These are phyloP conservation scores for Scaptomyza caliginosa DNA, from an alignment of 2,888 invertebrate species.

Conservation along the genomic window DNA sequence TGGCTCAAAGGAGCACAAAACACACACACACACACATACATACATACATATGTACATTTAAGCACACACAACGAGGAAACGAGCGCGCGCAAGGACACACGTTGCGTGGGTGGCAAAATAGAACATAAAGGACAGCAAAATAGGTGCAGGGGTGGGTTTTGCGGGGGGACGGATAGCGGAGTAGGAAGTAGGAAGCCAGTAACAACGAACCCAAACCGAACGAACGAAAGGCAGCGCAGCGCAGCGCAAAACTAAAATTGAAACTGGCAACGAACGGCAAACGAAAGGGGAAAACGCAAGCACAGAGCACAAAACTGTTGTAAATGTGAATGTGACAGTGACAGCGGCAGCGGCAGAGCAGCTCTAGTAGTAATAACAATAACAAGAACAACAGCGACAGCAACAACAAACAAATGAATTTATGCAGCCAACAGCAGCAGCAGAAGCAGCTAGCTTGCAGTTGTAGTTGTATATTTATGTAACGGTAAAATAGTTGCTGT, in stretches of 20 bases:
- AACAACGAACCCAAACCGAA: slow-evolving; percentile 63
- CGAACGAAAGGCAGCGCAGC: slow-evolving; percentile 49
- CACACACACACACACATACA: slow-evolving; percentile 14
- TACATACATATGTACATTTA: not conserved
- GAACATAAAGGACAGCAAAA: slow-evolving; percentile 9
- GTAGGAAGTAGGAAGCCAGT: slow-evolving; percentile 28
- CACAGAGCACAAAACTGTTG: slow-evolving; percentile 12
- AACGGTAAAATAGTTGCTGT: slow-evolving; percentile 63
- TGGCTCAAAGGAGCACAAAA: slow-evolving; percentile 16
- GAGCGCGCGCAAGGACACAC: slow-evolving; percentile 74
- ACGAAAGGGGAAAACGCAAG: slow-evolving; percentile 42
- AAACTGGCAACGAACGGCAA: slow-evolving; percentile 67
- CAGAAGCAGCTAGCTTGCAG: slow-evolving; percentile 31
- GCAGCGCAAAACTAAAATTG: slow-evolving; percentile 69
- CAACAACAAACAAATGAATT: slow-evolving; percentile 70
- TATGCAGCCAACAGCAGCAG: slow-evolving; percentile 60
- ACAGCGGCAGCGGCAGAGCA: slow-evolving; percentile 55
- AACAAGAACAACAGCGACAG: slow-evolving; percentile 32
- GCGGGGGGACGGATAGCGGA: too few species aligned
- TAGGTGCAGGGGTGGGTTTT: too few species aligned
- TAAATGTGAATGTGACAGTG: slow-evolving; percentile 11
- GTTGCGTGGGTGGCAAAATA: slow-evolving; percentile 55
- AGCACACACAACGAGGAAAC: slow-evolving; percentile 48
- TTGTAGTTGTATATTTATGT: slow-evolving; percentile 68
- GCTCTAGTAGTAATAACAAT: slow-evolving; percentile 47